These are phyloP conservation scores for Enteromius paludinosus DNA, from an alignment of 2,797 vertebrate genomes.

Conservation along the genomic window DNA sequence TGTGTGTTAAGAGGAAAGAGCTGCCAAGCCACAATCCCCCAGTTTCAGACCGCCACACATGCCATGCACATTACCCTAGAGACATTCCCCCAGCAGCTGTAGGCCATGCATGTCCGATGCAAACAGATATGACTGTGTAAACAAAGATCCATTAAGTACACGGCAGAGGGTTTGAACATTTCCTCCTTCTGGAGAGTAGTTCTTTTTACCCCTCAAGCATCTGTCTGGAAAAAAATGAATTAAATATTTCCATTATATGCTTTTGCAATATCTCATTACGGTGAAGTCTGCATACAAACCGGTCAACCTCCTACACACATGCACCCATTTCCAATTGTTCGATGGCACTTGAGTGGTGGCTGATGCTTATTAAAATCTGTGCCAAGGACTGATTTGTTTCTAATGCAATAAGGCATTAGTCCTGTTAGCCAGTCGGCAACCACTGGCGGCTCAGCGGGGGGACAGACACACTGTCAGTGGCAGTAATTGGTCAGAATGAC, in stretches of 20 bases:
- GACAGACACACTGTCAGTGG: constrained; percentile 35
- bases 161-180: constrained; percentile 9
- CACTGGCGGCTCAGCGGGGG: constrained; percentile 44
- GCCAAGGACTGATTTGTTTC: constrained; percentile 52
- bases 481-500: constrained; percentile 60
- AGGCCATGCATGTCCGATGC: neutral
- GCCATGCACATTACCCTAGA: constrained; percentile 25
- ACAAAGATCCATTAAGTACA: constrained; percentile 43
- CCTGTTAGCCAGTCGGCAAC: constrained; percentile 51
- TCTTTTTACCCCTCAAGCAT: constrained; percentile 5
- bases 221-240: constrained; percentile 31
- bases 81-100: constrained; percentile 37
- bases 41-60: constrained; percentile 1
- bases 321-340: constrained; percentile 41
- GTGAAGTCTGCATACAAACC: constrained; percentile 28
- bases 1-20: constrained; percentile 1
- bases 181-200: neutral
- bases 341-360: constrained; percentile 42
- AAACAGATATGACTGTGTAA: constrained; percentile 9
- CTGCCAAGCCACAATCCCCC: constrained; percentile 23
- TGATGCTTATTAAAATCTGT: constrained; percentile 64
- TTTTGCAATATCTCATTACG: constrained; percentile 57
- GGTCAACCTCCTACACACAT: constrained; percentile 30
- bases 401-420: constrained; percentile 56
- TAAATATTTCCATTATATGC: constrained; percentile 53